Conservation (phyloP, 2,797 vertebrate genomes). For the Heteromormyrus szaboi region DNA sequence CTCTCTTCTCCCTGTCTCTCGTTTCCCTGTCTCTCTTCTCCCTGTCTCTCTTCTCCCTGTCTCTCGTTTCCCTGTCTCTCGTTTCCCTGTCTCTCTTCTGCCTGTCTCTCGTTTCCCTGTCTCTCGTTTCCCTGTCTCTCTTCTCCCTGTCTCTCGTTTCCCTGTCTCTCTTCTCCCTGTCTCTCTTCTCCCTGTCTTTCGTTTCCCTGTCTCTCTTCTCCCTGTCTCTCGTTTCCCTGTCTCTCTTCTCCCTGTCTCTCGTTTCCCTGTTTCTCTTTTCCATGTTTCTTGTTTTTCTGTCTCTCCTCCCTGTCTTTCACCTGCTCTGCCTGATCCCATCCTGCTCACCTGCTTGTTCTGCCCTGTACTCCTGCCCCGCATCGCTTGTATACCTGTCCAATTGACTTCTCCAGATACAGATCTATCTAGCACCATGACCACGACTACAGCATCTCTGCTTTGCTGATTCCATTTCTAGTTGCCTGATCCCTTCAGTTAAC, state of each 20-base stretch:
- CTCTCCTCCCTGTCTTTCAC: background rate
- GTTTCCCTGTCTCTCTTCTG: no score
- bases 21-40: no score
- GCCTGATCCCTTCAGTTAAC: background rate
- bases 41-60: background rate
- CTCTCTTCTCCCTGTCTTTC: background rate
- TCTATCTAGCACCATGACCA: background rate
- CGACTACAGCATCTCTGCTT: background rate
- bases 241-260: no score
- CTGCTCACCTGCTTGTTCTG: background rate
- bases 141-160: background rate
- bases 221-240: background rate
- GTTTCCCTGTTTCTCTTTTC: no score
- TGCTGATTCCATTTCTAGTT: background rate
- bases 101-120: no score
- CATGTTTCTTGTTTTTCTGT: no score
- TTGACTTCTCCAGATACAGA: background rate
- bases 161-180: background rate
- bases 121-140: background rate
- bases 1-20: no score
- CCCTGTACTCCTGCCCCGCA: background rate
- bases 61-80: background rate
- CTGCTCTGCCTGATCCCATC: background rate
- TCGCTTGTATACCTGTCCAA: background rate
- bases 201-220: background rate